These are phyloP conservation scores for Lepus oiostolus DNA, from an alignment of 2,797 vertebrate genomes.

Conservation along the genomic window DNA sequence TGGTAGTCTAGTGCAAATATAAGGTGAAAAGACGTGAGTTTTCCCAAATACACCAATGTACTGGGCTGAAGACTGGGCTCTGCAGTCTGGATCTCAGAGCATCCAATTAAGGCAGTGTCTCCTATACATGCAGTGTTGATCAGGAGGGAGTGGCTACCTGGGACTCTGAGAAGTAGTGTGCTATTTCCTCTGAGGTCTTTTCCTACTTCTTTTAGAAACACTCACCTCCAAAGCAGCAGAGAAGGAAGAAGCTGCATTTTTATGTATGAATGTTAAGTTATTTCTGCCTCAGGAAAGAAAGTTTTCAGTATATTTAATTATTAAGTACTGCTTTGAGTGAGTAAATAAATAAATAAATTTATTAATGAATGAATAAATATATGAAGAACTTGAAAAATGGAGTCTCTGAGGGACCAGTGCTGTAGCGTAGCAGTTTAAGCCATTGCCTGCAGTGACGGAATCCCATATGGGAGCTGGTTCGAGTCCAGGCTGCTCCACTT, in stretches of 20 bases:
- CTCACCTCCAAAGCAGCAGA: background rate
- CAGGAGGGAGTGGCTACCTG: background rate
- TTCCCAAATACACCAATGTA: background rate
- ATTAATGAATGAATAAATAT: background rate
- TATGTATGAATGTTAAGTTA: conserved; percentile 5
- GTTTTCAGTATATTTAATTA: conserved; percentile 29
- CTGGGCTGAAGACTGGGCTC: background rate
- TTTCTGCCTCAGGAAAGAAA: conserved; percentile 36
- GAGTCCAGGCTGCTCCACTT: too few relatives aligned
- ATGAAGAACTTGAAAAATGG: background rate
- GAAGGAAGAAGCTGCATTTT: conserved; percentile 8
- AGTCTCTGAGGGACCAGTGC: too few relatives aligned
- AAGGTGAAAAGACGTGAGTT: background rate
- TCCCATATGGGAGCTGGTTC: too few relatives aligned
- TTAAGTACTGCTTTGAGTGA: conserved; percentile 1
- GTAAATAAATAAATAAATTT: background rate
- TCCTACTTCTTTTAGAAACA: conserved; percentile 2
- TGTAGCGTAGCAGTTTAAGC: too few relatives aligned
- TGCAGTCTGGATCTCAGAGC: background rate
- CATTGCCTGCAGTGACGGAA: too few relatives aligned
- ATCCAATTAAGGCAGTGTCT: background rate
- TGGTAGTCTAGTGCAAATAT: background rate
- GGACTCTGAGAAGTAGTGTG: background rate
- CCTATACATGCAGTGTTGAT: background rate
- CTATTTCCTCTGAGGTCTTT: background rate